These are phyloP conservation scores for Matsumyia berberina DNA, from an alignment of 2,888 invertebrate species.

Conservation along the genomic window DNA sequence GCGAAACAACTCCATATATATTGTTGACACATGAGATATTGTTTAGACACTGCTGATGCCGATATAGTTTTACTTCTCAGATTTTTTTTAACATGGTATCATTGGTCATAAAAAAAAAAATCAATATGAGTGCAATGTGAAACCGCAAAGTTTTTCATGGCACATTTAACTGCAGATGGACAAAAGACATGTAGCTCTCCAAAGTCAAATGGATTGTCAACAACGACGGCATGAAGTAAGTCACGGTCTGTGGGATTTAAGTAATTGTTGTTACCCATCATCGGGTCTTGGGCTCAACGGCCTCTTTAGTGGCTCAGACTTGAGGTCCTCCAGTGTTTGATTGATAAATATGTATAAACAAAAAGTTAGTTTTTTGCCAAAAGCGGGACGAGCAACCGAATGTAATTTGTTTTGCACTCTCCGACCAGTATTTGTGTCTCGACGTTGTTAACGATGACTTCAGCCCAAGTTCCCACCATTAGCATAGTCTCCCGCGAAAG, in stretches of 20 bases:
- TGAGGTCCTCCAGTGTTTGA: constrained; percentile 33
- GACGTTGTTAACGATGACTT: constrained; percentile 35
- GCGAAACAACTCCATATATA: too few relatives aligned
- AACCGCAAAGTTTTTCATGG: constrained; percentile 39
- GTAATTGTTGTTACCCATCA: constrained; percentile 71
- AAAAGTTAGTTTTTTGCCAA: constrained; percentile 23
- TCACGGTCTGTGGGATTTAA: constrained; percentile 69
- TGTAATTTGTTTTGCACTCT: constrained; percentile 27
- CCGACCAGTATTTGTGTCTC: constrained; percentile 20
- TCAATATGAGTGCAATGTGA: constrained; percentile 49
- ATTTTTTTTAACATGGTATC: constrained; percentile 3
- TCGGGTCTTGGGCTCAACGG: constrained; percentile 39
- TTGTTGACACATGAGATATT: too few relatives aligned
- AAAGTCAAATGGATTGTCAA: constrained; percentile 73
- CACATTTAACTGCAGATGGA: constrained; percentile 71
- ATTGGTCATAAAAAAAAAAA: constrained; percentile 35
- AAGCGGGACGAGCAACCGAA: not conserved
- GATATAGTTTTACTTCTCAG: too few relatives aligned
- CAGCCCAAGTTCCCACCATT: constrained; percentile 53
- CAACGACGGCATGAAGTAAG: constrained; percentile 53
- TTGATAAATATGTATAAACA: constrained; percentile 35
- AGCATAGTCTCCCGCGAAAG: constrained; percentile 24
- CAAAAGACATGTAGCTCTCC: constrained; percentile 52
- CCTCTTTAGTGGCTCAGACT: constrained; percentile 9
- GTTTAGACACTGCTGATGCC: too few relatives aligned